A percentile compares a stretch with the other conserved stretches of the same genome.
Conservation (phyloP, 53 echinoderm and acorn worm genomes). For the Paelopatides confundens region DNA sequence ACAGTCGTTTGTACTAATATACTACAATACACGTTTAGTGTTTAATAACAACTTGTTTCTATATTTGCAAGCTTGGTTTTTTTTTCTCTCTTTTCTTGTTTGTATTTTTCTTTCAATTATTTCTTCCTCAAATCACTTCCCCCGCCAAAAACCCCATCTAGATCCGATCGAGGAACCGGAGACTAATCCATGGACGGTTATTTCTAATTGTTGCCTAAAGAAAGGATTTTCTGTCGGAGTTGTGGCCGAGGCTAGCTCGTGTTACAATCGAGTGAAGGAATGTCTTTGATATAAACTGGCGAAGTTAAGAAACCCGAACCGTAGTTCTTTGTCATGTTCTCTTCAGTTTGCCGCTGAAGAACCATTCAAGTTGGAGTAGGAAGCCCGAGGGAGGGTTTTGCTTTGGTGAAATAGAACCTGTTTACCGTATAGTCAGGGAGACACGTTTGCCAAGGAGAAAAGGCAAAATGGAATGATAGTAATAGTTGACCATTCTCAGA, state of each 20-base stretch:
- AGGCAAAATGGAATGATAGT: conserved; percentile 26
- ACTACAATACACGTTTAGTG: too few species aligned
- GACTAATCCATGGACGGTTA: conserved; percentile 30
- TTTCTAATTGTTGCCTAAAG: conserved; percentile 44
- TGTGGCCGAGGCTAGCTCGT: conserved; percentile 25
- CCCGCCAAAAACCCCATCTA: neutral
- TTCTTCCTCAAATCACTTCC: neutral
- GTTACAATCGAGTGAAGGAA: conserved; percentile 32
- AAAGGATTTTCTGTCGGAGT: conserved; percentile 42
- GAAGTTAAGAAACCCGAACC: conserved; percentile 34
- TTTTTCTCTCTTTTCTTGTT: neutral
- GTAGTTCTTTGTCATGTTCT: neutral
- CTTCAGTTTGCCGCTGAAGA: neutral
- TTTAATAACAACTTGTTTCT: neutral
- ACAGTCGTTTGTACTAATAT: too few species aligned
- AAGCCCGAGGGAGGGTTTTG: conserved; percentile 38
- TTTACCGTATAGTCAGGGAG: conserved; percentile 8
- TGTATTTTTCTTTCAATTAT: neutral
- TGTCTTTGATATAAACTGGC: conserved; percentile 23
- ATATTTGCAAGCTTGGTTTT: neutral
- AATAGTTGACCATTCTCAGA: conserved; percentile 47
- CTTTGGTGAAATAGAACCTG: conserved; percentile 45
- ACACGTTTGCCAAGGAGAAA: conserved; percentile 4
- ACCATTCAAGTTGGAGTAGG: conserved; percentile 35
- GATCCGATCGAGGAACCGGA: conserved; percentile 33